Evolutionary conservation across 2,888 invertebrate genomes (phyloP).

Genomic region (Notodonta ziczac): DNA sequence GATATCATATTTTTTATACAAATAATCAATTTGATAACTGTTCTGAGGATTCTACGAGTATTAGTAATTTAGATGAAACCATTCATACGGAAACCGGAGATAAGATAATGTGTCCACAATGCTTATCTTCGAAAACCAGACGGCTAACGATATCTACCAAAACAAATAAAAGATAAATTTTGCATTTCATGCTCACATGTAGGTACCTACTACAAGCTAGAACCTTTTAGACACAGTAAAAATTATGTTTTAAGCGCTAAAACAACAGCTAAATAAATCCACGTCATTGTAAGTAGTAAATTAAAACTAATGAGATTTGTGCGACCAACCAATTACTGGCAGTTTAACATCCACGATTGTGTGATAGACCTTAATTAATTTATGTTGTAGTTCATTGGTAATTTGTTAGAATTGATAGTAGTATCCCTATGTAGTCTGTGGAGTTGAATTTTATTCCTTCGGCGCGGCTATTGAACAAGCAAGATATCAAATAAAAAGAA

Average conservation of each 20-base stretch:
- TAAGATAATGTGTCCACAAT: conserved; percentile 31
- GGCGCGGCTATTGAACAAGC: too few relatives aligned
- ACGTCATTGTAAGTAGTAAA: too few relatives aligned
- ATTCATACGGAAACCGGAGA: conserved; percentile 16
- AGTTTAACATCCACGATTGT: too few relatives aligned
- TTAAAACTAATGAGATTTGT: not conserved
- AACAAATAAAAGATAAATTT: conserved; percentile 49
- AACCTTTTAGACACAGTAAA: conserved; percentile 4
- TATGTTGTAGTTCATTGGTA: too few relatives aligned
- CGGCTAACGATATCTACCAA: conserved; percentile 42
- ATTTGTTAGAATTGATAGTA: too few relatives aligned
- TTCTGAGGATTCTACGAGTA: not conserved
- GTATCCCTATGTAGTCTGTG: too few relatives aligned
- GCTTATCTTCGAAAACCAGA: conserved; percentile 42
- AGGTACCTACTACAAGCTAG: not conserved
- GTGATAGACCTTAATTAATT: too few relatives aligned
- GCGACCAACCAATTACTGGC: too few relatives aligned
- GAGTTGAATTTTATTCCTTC: too few relatives aligned
- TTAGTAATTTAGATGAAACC: conserved; percentile 27
- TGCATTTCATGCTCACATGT: conserved; percentile 36
- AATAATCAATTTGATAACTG: conserved; percentile 14
- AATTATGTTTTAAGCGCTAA: not conserved
- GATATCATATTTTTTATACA: not conserved
- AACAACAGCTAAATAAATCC: not conserved
- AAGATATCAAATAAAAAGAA: too few relatives aligned